These are phyloP conservation scores for Aegotheles bennettii DNA, from an alignment of 2,113 vertebrate genomes.

Conservation along the genomic window DNA sequence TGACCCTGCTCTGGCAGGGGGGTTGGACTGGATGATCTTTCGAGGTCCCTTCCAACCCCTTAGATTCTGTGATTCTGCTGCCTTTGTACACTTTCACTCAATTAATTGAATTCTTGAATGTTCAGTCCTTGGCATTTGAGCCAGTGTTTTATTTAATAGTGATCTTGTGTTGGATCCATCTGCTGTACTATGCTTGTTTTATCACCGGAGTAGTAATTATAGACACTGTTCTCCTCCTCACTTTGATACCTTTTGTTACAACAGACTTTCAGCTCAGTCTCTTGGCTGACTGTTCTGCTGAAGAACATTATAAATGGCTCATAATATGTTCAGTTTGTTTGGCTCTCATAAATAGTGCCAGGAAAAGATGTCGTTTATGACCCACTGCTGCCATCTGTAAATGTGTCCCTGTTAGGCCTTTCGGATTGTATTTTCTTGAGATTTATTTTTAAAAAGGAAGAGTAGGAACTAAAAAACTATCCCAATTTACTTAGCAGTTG, in stretches of 20 bases:
- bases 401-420: neutral
- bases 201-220: conserved; percentile 18
- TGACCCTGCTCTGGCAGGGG: no score
- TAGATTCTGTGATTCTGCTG: no score
- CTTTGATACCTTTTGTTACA: conserved; percentile 54
- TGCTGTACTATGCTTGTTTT: conserved; percentile 46
- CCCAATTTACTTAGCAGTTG: conserved; percentile 1
- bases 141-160: conserved; percentile 12
- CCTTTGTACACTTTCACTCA: neutral
- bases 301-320: conserved; percentile 43
- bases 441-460: conserved; percentile 18
- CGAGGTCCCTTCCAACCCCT: no score
- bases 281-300: conserved; percentile 14
- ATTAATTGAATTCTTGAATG: neutral
- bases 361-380: conserved; percentile 24
- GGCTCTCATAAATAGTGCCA: conserved; percentile 38
- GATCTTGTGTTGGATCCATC: conserved; percentile 37
- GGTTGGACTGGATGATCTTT: no score
- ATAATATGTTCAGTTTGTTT: conserved; percentile 5
- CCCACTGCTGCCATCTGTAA: conserved; percentile 30
- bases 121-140: conserved; percentile 5
- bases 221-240: conserved; percentile 25
- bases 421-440: neutral
- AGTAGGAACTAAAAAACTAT: neutral
- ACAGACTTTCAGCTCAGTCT: conserved; percentile 26